Conservation (phyloP, 2,113 vertebrate species). For the Hemicordylus capensis region DNA sequence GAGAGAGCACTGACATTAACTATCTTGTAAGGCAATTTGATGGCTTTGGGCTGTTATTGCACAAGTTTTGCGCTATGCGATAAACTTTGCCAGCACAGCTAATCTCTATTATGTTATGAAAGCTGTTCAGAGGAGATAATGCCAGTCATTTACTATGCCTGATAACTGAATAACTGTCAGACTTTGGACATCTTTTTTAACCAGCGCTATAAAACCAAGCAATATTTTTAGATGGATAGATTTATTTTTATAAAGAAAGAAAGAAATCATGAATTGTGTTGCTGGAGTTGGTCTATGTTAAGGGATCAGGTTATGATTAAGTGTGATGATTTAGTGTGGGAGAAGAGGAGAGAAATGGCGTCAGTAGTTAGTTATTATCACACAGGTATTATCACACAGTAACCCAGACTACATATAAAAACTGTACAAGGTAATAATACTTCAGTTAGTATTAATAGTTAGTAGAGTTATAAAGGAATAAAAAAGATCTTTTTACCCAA, state of each 20-base stretch:
- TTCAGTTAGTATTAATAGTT: background rate
- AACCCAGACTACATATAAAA: background rate
- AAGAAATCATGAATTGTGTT: too few relatives aligned
- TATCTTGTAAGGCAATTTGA: background rate
- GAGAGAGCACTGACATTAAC: background rate
- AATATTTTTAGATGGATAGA: too few relatives aligned
- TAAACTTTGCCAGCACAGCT: background rate
- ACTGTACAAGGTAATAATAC: background rate
- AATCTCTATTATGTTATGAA: rapidly evolving
- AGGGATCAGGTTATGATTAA: background rate
- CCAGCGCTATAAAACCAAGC: background rate
- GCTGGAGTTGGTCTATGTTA: background rate
- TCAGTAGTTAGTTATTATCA: background rate
- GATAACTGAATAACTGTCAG: background rate
- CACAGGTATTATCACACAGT: background rate
- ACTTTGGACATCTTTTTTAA: background rate
- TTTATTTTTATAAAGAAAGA: too few relatives aligned
- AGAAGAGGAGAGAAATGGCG: background rate
- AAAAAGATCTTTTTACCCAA: slow-evolving; percentile 68
- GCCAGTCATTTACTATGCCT: background rate
- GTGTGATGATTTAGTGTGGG: too few relatives aligned
- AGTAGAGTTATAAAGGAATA: background rate
- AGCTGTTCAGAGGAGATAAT: background rate
- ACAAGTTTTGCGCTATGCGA: background rate
- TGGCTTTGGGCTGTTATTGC: background rate